Evolutionary conservation across 35 echinoderm and acorn worm genomes (phyloP).

Genomic region (Stichopus chloronotus): DNA sequence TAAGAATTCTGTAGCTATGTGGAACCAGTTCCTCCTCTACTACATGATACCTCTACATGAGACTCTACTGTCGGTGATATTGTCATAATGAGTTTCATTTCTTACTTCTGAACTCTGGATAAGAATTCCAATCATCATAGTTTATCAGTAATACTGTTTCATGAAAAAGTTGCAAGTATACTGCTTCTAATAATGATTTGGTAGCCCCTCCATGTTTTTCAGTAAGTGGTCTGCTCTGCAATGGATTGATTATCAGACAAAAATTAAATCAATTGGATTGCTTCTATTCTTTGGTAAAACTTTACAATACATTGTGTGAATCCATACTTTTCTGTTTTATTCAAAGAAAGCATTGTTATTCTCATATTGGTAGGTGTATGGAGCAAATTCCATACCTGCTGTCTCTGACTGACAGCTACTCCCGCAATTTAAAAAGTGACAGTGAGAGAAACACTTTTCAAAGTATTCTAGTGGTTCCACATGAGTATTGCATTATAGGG

Average conservation of each 20-base stretch:
- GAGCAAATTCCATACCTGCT: neutral
- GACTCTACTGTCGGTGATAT: neutral
- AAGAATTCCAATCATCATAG: neutral
- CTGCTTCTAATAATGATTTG: neutral
- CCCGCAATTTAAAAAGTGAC: too few relatives aligned
- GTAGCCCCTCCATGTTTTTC: neutral
- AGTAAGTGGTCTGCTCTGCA: neutral
- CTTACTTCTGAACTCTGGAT: neutral
- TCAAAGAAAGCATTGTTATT: neutral
- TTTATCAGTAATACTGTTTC: neutral
- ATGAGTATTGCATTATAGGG: too few relatives aligned
- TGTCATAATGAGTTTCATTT: neutral
- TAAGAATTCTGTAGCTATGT: too few relatives aligned
- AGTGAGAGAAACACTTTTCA: too few relatives aligned
- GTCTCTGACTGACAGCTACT: too few relatives aligned
- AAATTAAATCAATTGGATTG: neutral
- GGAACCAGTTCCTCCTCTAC: too few relatives aligned
- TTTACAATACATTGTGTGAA: neutral
- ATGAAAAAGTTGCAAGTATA: neutral
- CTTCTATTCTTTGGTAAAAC: neutral
- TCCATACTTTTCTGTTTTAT: neutral
- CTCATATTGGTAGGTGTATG: neutral
- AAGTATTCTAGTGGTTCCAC: too few relatives aligned
- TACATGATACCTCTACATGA: neutral
- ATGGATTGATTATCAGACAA: conserved; percentile 19